Percentiles rank a stretch among this genome's conserved stretches.
Evolutionary conservation across 30 jellyfish, hydroid and myxozoan species (phyloP).

Genomic region (Sanderia malayensis): DNA sequence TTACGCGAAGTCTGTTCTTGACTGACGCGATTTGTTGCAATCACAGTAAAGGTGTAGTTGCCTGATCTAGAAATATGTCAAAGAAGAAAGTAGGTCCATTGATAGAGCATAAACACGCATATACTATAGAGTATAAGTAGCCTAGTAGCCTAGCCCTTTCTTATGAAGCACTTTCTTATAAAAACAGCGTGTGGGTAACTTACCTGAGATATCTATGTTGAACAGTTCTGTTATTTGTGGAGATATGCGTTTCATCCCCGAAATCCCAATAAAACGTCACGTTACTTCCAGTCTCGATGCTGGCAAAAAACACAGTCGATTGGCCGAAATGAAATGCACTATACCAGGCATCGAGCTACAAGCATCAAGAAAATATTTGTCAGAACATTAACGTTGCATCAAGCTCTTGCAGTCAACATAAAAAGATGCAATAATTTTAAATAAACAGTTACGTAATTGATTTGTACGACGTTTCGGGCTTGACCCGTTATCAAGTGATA

Average conservation of each 20-base stretch:
- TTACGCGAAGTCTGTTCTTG: not conserved
- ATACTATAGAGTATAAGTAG: not conserved
- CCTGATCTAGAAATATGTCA: constrained; percentile 17
- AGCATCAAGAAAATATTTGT: not conserved
- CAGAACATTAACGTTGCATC: not conserved
- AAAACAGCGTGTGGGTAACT: not conserved
- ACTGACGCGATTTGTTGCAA: constrained; percentile 44
- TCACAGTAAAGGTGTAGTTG: constrained; percentile 41
- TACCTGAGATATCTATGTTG: constrained; percentile 40
- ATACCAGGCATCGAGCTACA: constrained; percentile 39
- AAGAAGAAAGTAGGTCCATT: not conserved
- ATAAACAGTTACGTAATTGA: not conserved
- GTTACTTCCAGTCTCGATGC: constrained; percentile 33
- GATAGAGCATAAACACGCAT: not conserved
- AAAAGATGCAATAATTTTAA: not conserved
- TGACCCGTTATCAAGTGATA: not conserved
- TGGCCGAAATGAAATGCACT: constrained; percentile 59
- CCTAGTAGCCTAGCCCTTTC: not conserved
- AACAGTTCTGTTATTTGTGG: constrained; percentile 8
- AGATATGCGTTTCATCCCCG: constrained; percentile 17
- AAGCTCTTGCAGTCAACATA: not conserved
- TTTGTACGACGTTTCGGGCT: too few relatives aligned
- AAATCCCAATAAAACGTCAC: constrained; percentile 57
- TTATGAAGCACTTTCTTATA: not conserved
- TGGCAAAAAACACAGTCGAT: constrained; percentile 29